Evolutionary conservation across 2,888 invertebrate genomes (phyloP), one percentile per base, ranked within the genome.

Genomic region (Yponomeuta cagnagella): DNA sequence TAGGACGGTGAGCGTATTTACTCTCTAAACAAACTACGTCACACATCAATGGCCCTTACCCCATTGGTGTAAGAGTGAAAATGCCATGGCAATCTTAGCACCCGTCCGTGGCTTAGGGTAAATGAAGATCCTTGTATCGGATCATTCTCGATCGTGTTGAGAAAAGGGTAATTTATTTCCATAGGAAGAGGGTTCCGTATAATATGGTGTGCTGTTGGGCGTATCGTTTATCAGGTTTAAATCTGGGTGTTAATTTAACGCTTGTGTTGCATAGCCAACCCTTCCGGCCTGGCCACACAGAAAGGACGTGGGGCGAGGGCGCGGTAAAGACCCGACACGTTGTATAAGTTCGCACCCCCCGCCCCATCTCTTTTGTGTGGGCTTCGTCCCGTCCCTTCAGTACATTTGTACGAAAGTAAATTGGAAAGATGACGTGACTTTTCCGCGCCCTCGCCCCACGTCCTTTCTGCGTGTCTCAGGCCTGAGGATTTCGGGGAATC

Each of bases 101-200:
- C 43, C 43, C 43, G 43, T 8, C 52, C 15, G 4, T 58, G 52
- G 52, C 52, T 58, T 58, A 58, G 52, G 15, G 52, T 58, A 58
- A 58, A 58, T 58, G 52, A 58, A 58, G 52, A 58, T 58, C 15
- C 52, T 58, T 58, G 52, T 58, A 58, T 33, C 65, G 65, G 65
- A 65, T 65, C 65, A 65, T 65, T 65, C 65, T 30, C 65, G 33
- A 65, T 65, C 33, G 23, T 31, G 65, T 65, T 31, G 31, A 30
- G 65, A 65, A 65, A 65, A 65, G 65, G 65, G 65, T 65, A 30
- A 65, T 30, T 30, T 65, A 33, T 65, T 15, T 65, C 52, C 52
- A 58, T 58, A 58, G 15, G 52, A 15, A 58, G 12, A 58, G 15
- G 52, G 52, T 12, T 12, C 5, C 52, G 52, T 58, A 58, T 58